Base-by-base conservation (phyloP, 2,888 invertebrate species). In the Parasteatoda lunata region DNA sequence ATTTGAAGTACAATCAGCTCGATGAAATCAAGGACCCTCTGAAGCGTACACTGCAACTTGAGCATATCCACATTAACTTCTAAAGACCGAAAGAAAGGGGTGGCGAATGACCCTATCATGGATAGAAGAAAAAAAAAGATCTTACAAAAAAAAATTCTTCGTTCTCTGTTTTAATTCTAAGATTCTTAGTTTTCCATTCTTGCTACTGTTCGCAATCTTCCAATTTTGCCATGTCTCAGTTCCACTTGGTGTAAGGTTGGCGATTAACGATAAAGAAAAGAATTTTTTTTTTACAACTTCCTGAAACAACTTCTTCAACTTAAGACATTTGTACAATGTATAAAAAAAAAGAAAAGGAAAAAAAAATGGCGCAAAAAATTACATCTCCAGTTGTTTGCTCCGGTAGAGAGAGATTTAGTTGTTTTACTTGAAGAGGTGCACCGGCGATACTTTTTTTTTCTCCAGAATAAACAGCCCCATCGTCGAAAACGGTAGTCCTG, bases 401-500 rank as follows among this genome's bases (percentile, higher is more conserved):
- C 48, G 81, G 49, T 69, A 52, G 45, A 69, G 64, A 13, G 72
- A 47, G 65, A 49, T 49, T 54, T 51, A 11, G 45, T 47, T 75
- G 64, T 64, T 52, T 78, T 68, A 72, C 73, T 73, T 68, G 71
- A 30, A 30, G 30, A 30, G 30, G 30, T 30, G 30, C 30, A 30
- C 30, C 30, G 30, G 30, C 30, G 30, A 30, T 30, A 2, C 30
- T 30, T 30, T 30, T 30, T 30, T 30, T 30, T 30, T 30, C 75
- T 79, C 59, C 75, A 73, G 69, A 78, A 84, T 69, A 78, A 84
- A 84, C 73, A 84, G 68, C 45, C 73, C 52, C 48, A 52, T 72
- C 70, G 49, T 49, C 64, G 15, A 13, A 30, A 52, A 76, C 48
- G 49, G 54, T 71, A 68, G 49, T 49, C 13, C 54, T 72, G 48